phyloP scores from a whole-genome alignment of 2,113 vertebrate species.

The Petrocephalus microphthalmus region DNA sequence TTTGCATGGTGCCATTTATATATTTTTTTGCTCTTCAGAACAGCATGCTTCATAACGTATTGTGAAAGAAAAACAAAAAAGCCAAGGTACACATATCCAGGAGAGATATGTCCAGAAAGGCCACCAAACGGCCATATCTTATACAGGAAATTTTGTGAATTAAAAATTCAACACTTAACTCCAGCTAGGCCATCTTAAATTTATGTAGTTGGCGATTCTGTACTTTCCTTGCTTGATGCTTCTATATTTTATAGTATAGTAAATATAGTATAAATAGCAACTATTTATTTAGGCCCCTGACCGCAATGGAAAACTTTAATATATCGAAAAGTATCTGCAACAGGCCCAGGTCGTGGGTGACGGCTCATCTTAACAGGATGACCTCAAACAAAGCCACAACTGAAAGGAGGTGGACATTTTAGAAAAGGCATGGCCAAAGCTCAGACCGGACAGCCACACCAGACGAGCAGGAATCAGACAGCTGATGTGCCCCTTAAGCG shows the following conservation, averaged over 20 bases:
- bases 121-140: neutral
- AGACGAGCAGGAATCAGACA: neutral
- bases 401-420: neutral
- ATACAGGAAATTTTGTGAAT: neutral
- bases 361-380: neutral
- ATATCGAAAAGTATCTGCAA: neutral
- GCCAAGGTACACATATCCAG: neutral
- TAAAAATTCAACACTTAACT: neutral
- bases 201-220: neutral
- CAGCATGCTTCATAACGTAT: neutral
- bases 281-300: neutral
- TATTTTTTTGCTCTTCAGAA: neutral
- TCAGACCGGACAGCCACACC: neutral
- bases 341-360: neutral
- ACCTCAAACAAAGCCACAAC: neutral
- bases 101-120: neutral
- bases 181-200: neutral
- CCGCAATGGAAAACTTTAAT: neutral
- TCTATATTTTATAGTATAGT: no score
- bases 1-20: neutral
- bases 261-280: no score
- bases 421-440: neutral
- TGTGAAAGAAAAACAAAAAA: neutral
- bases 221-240: neutral
- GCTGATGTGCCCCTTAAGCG: neutral